Evolutionary conservation across 2,888 invertebrate species (phyloP).

Genomic region (Xanthorhoe designata): DNA sequence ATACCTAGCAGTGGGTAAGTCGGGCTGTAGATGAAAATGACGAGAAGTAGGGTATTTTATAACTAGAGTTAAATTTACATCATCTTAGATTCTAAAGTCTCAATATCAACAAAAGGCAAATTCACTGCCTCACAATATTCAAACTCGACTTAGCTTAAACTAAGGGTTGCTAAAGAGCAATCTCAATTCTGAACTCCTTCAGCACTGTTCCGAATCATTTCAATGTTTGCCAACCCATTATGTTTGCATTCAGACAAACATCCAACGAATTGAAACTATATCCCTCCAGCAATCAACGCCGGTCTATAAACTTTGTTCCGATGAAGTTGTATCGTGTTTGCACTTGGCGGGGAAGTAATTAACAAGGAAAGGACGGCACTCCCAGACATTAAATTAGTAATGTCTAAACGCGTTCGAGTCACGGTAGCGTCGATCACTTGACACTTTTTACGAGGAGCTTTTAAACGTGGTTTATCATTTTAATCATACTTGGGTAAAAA

Average conservation of each 20-base stretch:
- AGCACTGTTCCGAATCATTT: slow-evolving; percentile 9
- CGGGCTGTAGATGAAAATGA: too few relatives aligned
- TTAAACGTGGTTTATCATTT: slow-evolving; percentile 19
- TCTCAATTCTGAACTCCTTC: slow-evolving; percentile 2
- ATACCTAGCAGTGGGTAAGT: too few relatives aligned
- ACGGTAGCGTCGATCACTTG: slow-evolving; percentile 50
- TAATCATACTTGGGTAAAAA: not conserved
- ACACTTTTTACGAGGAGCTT: slow-evolving; percentile 46
- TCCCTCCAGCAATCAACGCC: slow-evolving; percentile 29
- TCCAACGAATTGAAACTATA: slow-evolving; percentile 28
- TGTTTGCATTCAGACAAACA: slow-evolving; percentile 24
- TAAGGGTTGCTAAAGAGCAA: not conserved
- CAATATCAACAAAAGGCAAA: too few relatives aligned
- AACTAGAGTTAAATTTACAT: too few relatives aligned
- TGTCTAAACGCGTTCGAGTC: slow-evolving; percentile 61
- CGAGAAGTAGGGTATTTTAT: too few relatives aligned
- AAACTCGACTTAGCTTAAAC: not conserved
- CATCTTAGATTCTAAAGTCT: too few relatives aligned
- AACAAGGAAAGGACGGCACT: slow-evolving; percentile 60
- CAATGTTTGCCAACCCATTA: slow-evolving; percentile 27
- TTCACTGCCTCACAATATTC: too few relatives aligned
- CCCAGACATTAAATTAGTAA: slow-evolving; percentile 63
- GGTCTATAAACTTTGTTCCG: slow-evolving; percentile 45
- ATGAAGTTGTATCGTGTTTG: slow-evolving; percentile 66
- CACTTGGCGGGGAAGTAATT: slow-evolving; percentile 67